Base-by-base conservation (phyloP, 2,888 invertebrate genomes). In the Andrena flavipes region DNA sequence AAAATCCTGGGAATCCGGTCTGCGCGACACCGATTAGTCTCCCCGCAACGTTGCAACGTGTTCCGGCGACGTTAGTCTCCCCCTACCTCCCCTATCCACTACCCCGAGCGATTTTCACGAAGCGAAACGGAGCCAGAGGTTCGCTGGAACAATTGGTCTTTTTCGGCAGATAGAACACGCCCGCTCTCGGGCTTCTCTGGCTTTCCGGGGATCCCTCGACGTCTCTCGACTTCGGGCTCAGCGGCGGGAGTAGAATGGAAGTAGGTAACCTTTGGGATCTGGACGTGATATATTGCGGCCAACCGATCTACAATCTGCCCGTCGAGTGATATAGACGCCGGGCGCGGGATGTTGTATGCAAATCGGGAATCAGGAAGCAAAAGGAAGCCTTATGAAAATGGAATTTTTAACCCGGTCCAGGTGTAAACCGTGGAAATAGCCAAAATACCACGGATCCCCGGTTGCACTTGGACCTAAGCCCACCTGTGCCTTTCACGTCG, bases 261-360 rank as follows among this genome's bases (percentile, higher is more conserved):
- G 80, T 85, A 74, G 86, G 80, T 80, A 85, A 86, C 85, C 86
- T 82, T 85, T 85, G 77, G 85, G 83, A 76, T 77, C 80, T 76
- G 75, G 78, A 80, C 80, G 75, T 84, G 85, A 86, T 86, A 72
- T 86, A 86, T 83, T 33, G 72, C 77, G 20, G 49, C 77, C 7
- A 54, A 79, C 48, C 84, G 86, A 86, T 86, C 86, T 86, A 86
- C 84, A 78, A 85, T 85, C 86, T 80, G 76, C 84, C 67, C 71
- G 62, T 1, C 63, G 76, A 72, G 67, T 76, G 79, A 81, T 78
- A 73, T 78, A 76, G 84, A 79, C 75, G 62, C 73, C 49, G 71
- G 29, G 60, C 26, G 59, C 68, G 64, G 68, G 72, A 85, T 83
- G 85, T 83, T 82, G 63, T 85, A 86, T 86, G 86, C 85, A 85